Evolutionary conservation across 2,113 vertebrate species (phyloP).

Genomic region (Etheostoma cragini): DNA sequence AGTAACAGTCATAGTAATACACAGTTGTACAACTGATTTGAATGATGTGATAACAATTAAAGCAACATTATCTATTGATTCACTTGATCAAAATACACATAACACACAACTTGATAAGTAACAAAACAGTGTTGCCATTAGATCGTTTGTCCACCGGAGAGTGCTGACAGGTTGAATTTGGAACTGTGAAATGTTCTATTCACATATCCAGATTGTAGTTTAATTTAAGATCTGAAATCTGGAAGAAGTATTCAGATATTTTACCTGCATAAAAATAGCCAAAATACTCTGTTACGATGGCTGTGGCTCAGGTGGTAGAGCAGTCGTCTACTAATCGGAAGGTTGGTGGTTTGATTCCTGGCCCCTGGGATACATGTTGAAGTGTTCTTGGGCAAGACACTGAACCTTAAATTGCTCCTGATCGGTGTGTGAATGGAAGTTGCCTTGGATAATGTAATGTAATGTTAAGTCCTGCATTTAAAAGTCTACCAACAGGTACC

Average conservation of each 20-base stretch:
- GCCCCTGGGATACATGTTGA: too few relatives aligned
- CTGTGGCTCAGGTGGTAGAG: too few relatives aligned
- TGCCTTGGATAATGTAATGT: too few relatives aligned
- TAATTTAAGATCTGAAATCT: neutral
- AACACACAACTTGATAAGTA: neutral
- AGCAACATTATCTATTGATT: neutral
- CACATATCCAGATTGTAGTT: neutral
- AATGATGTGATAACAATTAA: neutral
- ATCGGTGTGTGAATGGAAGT: too few relatives aligned
- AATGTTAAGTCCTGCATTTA: too few relatives aligned
- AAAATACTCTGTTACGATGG: neutral
- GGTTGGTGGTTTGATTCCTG: too few relatives aligned
- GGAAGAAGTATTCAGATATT: neutral
- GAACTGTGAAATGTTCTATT: neutral
- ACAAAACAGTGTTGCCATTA: neutral
- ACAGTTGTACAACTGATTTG: neutral
- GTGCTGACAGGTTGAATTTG: neutral
- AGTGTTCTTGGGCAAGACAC: too few relatives aligned
- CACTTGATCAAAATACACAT: neutral
- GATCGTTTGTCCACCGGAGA: neutral
- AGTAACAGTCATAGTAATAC: neutral
- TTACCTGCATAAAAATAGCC: neutral
- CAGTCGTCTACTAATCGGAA: too few relatives aligned
- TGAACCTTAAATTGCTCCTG: too few relatives aligned
- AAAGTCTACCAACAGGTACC: too few relatives aligned